Evolutionary conservation across 2,113 vertebrate genomes (phyloP).

Genomic region (Silurus meridionalis): DNA sequence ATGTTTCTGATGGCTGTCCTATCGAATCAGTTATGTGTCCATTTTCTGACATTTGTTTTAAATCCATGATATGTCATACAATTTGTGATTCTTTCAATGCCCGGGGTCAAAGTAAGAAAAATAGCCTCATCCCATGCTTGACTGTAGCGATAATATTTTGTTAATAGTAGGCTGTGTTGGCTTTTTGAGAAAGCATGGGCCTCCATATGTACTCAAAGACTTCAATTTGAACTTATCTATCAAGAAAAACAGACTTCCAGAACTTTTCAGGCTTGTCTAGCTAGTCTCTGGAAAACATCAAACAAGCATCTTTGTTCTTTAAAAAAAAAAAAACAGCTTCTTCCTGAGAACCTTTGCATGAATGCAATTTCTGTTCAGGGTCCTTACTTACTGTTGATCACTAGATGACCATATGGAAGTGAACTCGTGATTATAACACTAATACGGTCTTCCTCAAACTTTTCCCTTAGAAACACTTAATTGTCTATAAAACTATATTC

Average conservation of each 20-base stretch:
- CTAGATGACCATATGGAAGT: background rate
- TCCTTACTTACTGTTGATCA: background rate
- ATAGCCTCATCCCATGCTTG: background rate
- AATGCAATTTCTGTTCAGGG: background rate
- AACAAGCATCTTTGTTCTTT: background rate
- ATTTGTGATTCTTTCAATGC: background rate
- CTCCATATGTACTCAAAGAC: background rate
- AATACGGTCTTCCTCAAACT: background rate
- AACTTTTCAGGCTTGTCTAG: background rate
- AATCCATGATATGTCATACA: background rate
- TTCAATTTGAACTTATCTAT: background rate
- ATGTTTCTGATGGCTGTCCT: background rate
- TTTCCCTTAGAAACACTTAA: background rate
- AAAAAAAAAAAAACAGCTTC: background rate
- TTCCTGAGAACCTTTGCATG: background rate
- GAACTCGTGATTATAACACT: background rate
- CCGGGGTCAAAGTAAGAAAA: background rate
- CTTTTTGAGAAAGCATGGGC: background rate
- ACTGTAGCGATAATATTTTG: background rate
- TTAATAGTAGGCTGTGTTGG: background rate
- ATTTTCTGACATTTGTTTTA: background rate
- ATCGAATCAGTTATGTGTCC: background rate
- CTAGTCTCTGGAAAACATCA: conserved; percentile 7
- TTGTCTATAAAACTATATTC: background rate
- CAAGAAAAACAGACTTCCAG: background rate